Evolutionary conservation across 1,140 invertebrate genomes (phyloP), one percentile per base, ranked within the genome.

Genomic region (Lasioglossum baleicum): DNA sequence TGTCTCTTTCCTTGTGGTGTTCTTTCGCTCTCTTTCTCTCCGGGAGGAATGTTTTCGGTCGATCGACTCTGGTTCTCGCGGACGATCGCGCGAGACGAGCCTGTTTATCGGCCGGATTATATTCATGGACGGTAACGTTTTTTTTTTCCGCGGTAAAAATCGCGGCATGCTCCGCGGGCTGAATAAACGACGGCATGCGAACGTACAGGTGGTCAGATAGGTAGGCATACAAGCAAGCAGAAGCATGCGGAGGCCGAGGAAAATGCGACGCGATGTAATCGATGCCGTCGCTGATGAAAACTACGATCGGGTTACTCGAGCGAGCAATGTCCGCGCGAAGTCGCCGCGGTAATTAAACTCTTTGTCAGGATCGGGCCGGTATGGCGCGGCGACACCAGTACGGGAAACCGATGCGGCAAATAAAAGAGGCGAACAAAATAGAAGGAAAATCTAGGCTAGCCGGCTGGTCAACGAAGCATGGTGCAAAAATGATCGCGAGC

Each of bases 301-400:
- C 70, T 69, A 22, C 76, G 70, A 79, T 79, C 56, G 72, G 71
- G 78, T 56, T 56, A 80, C 65, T 66, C 71, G 53, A 60, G 10
- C 72, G 72, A 53, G 72, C 63, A 22, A 63, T 40, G 64, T 80
- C 78, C 63, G 61, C 53, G 78, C 64, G 31, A 67, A 80, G 72
- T 75, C 72, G 48, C 64, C 64, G 26, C 56, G 56, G 53, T 80
- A 75, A 80, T 80, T 80, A 80, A 80, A 80, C 71, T 26, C 78
- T 80, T 80, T 80, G 78, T 75, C 63, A 63, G 17, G 64, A 51
- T 75, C 78, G 72, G 51, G 2, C 51, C 51, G 13, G 56, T 40
- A 15, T 2, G 22, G 56, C 61, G n/a, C 6, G 22, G n/a, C n/a
- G n/a, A 44, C 44, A 44, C 15, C 22, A n/a, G n/a, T 67, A 40